Percentiles rank a stretch among this genome's conserved stretches.
These are phyloP conservation scores for Mesocentrotus franciscanus DNA, from an alignment of 53 echinoderm and acorn worm genomes.

Conservation along the genomic window DNA sequence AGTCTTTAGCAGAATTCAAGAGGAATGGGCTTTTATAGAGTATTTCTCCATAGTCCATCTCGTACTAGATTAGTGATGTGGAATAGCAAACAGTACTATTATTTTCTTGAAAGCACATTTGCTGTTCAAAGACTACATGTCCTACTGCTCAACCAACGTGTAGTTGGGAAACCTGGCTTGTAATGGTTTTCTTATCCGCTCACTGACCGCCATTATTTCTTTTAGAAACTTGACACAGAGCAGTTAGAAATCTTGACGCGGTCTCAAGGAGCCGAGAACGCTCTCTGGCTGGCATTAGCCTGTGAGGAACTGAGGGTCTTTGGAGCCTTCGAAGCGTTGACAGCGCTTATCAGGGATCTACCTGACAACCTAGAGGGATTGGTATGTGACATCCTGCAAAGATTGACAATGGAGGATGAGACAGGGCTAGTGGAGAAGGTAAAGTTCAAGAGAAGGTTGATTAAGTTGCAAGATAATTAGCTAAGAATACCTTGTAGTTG, in stretches of 20 bases:
- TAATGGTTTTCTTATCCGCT: background rate
- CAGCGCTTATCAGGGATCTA: slow-evolving; percentile 75
- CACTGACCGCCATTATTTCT: background rate
- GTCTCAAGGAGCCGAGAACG: slow-evolving; percentile 89
- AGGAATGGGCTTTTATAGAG: no score
- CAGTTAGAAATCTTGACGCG: slow-evolving; percentile 78
- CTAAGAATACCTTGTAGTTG: slow-evolving; percentile 89
- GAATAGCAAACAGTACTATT: no score
- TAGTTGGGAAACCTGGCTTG: background rate
- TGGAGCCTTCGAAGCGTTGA: slow-evolving; percentile 86
- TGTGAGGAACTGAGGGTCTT: slow-evolving; percentile 95
- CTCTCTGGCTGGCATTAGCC: slow-evolving; percentile 91
- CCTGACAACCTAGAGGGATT: slow-evolving; percentile 83
- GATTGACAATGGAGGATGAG: slow-evolving; percentile 89
- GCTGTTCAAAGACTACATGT: no score
- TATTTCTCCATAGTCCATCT: no score
- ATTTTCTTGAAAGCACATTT: no score
- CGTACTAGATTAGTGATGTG: no score
- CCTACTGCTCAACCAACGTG: no score
- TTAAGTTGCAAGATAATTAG: background rate
- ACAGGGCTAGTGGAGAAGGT: slow-evolving; percentile 87
- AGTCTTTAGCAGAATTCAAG: no score
- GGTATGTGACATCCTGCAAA: slow-evolving; percentile 79
- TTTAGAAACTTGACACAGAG: slow-evolving; percentile 85
- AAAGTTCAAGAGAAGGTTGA: background rate